phyloP scores from a whole-genome alignment of 2,113 vertebrate species.

The Takifugu bimaculatus region DNA sequence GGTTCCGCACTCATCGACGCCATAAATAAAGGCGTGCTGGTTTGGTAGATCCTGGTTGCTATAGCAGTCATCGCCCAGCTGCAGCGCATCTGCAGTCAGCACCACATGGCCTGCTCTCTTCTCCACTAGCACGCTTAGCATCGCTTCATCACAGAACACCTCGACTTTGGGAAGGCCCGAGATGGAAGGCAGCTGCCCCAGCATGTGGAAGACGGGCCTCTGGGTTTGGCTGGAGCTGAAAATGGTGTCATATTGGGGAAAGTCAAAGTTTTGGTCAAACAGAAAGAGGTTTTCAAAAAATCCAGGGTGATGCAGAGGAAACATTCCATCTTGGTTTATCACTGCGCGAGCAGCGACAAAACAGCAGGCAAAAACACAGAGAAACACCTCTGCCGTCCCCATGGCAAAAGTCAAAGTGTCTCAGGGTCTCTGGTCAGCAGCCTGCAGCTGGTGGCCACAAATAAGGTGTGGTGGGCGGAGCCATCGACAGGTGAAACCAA shows the following conservation, averaged over 20 bases:
- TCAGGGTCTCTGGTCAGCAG: not conserved
- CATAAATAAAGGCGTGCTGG: conserved; percentile 50
- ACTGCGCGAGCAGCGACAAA: conserved; percentile 11
- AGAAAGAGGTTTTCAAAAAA: conserved; percentile 19
- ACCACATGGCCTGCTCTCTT: conserved; percentile 9
- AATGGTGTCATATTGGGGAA: conserved; percentile 12
- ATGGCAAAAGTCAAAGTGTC: conserved; percentile 18
- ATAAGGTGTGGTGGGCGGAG: conserved; percentile 1
- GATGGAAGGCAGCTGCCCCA: conserved; percentile 7
- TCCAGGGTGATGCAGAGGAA: not conserved
- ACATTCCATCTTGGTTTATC: not conserved
- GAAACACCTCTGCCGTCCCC: not conserved
- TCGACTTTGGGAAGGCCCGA: conserved; percentile 31
- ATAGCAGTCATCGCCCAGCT: conserved; percentile 52
- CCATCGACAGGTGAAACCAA: conserved; percentile 39
- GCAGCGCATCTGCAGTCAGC: conserved; percentile 23
- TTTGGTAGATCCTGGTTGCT: conserved; percentile 43
- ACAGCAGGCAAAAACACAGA: conserved; percentile 14
- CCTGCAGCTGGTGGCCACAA: not conserved
- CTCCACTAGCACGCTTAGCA: conserved; percentile 44
- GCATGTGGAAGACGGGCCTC: conserved; percentile 16
- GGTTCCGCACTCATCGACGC: conserved; percentile 55
- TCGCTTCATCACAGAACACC: conserved; percentile 51
- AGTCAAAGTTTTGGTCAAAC: conserved; percentile 11
- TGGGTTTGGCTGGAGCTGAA: conserved; percentile 39